Percentiles rank a stretch among this genome's conserved stretches.
phyloP scores from a whole-genome alignment of 2,113 vertebrate genomes.

The Thymallus thymallus region DNA sequence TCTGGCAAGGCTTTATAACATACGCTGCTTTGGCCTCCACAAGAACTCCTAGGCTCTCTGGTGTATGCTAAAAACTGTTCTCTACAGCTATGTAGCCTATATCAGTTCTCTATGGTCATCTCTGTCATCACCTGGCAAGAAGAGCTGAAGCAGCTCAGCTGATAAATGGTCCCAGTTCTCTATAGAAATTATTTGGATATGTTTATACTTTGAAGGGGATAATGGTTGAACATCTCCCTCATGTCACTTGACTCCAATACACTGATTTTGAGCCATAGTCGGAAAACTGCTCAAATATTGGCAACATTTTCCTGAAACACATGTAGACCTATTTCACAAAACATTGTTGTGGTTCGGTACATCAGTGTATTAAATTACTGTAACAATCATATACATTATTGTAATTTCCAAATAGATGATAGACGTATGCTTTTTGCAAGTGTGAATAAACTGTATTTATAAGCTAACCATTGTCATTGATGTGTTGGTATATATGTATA shows the following conservation, averaged over 20 bases:
- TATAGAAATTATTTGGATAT: conserved; percentile 54
- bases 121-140: conserved; percentile 66
- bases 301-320: background rate
- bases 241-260: conserved; percentile 1
- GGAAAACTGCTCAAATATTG: background rate
- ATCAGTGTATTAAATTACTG: no score
- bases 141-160: conserved; percentile 45
- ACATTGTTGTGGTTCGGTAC: no score
- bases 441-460: no score
- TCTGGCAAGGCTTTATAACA: conserved; percentile 31
- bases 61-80: conserved; percentile 41
- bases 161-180: conserved; percentile 46
- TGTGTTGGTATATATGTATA: no score
- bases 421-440: no score
- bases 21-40: conserved; percentile 46
- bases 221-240: conserved; percentile 29
- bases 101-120: conserved; percentile 50
- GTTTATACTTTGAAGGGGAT: conserved; percentile 15
- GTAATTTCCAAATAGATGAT: no score
- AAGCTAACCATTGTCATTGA: no score
- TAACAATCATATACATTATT: no score
- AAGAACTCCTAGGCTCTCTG: conserved; percentile 58
- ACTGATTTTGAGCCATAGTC: conserved; percentile 14
- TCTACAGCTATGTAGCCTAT: conserved; percentile 16
- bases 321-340: no score